A percentile compares a stretch with the other conserved stretches of the same genome.
Conservation (phyloP, 2,113 vertebrate species). For the Alces alces region DNA sequence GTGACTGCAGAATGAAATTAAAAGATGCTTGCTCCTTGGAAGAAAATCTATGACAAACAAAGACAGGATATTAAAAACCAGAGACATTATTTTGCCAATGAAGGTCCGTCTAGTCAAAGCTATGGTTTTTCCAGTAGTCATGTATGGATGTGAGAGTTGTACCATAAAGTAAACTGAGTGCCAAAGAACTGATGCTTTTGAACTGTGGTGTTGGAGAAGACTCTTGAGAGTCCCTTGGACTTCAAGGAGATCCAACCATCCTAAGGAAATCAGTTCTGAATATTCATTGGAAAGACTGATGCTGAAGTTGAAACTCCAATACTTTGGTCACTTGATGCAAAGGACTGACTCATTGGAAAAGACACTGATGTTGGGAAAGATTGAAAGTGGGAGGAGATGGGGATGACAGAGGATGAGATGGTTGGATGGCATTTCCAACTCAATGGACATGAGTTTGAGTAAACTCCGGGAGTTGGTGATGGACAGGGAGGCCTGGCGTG, state of each 20-base stretch:
- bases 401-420: background rate
- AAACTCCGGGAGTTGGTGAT: background rate
- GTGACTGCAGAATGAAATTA: background rate
- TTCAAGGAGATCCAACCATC: background rate
- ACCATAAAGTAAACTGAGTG: background rate
- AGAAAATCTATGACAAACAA: background rate
- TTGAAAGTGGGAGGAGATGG: background rate
- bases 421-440: background rate
- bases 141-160: background rate
- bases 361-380: background rate
- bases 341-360: background rate
- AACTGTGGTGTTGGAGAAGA: background rate
- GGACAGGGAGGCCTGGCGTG: background rate
- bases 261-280: background rate
- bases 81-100: background rate
- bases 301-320: background rate
- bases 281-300: background rate
- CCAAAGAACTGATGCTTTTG: background rate
- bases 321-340: background rate
- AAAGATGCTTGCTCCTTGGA: background rate
- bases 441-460: background rate
- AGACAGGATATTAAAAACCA: background rate
- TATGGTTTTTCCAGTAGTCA: background rate
- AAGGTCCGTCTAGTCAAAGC: background rate
- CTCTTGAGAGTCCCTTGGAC: background rate